These are phyloP conservation scores for Sebastes alutus DNA, from an alignment of 2,797 vertebrate genomes.

Conservation along the genomic window DNA sequence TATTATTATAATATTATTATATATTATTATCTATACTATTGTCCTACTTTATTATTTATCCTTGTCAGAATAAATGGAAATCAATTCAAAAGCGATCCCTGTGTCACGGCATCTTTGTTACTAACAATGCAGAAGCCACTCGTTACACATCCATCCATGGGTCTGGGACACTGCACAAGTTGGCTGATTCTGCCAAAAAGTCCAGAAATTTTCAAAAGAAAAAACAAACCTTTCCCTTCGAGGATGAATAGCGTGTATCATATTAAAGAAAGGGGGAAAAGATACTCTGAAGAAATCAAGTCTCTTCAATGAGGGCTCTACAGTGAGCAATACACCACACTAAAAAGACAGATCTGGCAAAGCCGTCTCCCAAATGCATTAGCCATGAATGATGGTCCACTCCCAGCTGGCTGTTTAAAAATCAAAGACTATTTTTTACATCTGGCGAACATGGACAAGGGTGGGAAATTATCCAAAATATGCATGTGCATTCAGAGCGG, in stretches of 20 bases:
- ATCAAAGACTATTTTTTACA: slow-evolving; percentile 47
- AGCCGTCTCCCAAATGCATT: background rate
- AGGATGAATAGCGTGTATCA: background rate
- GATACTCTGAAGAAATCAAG: background rate
- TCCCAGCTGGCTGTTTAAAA: slow-evolving; percentile 31
- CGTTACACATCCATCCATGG: background rate
- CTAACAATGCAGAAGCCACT: background rate
- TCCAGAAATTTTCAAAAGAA: background rate
- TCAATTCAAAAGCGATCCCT: background rate
- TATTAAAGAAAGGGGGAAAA: background rate
- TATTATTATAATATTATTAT: too few relatives aligned
- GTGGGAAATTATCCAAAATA: slow-evolving; percentile 32
- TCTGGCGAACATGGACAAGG: slow-evolving; percentile 44
- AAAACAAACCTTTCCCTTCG: background rate
- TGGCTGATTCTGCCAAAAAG: background rate
- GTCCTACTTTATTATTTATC: background rate
- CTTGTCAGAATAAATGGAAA: background rate
- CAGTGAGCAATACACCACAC: background rate
- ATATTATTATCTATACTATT: background rate
- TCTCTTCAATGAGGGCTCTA: background rate
- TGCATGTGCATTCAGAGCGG: slow-evolving; percentile 21
- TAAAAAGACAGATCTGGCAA: slow-evolving; percentile 20
- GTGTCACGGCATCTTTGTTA: background rate
- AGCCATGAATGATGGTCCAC: background rate
- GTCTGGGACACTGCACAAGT: background rate